Base-by-base conservation (phyloP, 2,797 vertebrate species). In the Xiphorhynchus erythropygius region DNA sequence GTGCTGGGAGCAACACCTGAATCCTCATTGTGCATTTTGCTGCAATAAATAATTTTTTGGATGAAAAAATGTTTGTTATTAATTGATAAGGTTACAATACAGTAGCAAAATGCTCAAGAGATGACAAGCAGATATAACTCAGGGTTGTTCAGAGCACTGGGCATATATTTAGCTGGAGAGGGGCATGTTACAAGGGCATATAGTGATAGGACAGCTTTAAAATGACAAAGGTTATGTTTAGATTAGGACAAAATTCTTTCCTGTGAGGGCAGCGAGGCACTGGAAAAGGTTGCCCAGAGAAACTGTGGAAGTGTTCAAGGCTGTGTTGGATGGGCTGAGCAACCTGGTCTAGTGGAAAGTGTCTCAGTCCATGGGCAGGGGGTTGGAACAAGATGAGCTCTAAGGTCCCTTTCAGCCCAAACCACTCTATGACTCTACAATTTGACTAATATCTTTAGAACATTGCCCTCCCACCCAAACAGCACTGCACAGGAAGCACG, bases 401-500 rank as follows among this genome's bases (percentile, higher is more conserved):
- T 68, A 32, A 33, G 46, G 33, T 41, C 33, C 18, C 17, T 74
- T 47, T 39, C 39, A 68, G 13, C 7, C 14, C 46, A 67, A 46
- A 16, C 5, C 53, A 18, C 7, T 60, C 11, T 22, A 8, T 18
- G 60, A 22, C 18, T 33, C 11, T 25, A 10, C 39, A 22, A 28
- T 25, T 39, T 92, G 50, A 32, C 35, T 47, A 27, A 10, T 25
- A 21, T 4, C 19, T 8, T 27, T 35, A 35, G 35, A 52, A 89
- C 4, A 13, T 13, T 30, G 8, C 27, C 22, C 28, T 79, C 19
- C 64, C 53, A 41, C 53, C 44, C 27, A 15, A 9, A 4, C 32
- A 75, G 27, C 30, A 7, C 22, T 2, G 18, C 21, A 0, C 18
- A 4, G 35, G 25, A 30, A n/a, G 55, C 35, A n/a, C 0, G 0